Evolutionary conservation across 2,113 vertebrate genomes (phyloP), one percentile per base, ranked within the genome.

Genomic region (Dicerorhinus sumatrensis): DNA sequence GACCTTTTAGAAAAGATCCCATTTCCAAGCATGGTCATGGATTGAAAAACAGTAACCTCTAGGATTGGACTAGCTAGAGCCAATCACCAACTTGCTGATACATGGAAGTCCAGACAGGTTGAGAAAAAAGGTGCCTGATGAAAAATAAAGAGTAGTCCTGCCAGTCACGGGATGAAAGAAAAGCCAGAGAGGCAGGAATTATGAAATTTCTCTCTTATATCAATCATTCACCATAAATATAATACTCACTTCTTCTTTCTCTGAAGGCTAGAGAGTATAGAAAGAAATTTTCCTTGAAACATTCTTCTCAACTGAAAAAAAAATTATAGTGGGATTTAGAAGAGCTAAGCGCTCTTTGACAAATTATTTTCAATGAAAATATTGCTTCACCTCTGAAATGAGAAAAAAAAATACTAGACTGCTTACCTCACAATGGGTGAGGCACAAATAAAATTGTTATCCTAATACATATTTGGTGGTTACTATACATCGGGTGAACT

Each of bases 321-420:
- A 76, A 60, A 9, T 48, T 21, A 63, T 86, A 89, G 80, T 51
- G 12, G 62, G 48, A 89, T 93, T 93, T 82, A 83, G 56, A 94
- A 95, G 58, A 95, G 31, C 63, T 92, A 89, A 95, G 60, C 81
- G 58, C 58, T 93, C 62, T 73, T 21, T 89, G 72, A 84, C 33
- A 95, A 54, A 97, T 54, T 60, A 72, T 62, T 96, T 96, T 89
- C 39, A 91, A 85, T 81, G 58, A 88, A 96, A 96, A 84, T 33
- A 42, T 18, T 85, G n/a, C 60, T 96, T 93, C 11, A 62, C 60
- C 29, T 83, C 83, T 82, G 23, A 94, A 96, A 91, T 65, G 8
- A 67, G 56, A 56, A 51, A 23, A 72, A 91, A 88, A 95, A 65
- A 88, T 39, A 63, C 5, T 70, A 73, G 54, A 79, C 65, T 81